Conservation (phyloP, 2,888 invertebrate species). For the Electrophaes corylata region DNA sequence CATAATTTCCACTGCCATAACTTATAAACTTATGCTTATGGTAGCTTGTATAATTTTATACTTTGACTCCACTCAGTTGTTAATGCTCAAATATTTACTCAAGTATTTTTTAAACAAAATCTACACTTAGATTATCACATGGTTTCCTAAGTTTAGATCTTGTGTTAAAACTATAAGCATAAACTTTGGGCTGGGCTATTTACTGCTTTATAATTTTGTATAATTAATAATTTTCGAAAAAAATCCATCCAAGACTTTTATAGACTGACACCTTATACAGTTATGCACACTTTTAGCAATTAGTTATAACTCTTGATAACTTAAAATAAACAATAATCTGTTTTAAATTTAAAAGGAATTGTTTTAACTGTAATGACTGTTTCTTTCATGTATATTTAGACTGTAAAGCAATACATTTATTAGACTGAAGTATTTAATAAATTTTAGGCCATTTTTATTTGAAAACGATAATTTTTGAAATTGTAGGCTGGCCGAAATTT, state of each 20-base stretch:
- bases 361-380: constrained; percentile 39
- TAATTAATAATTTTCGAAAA: constrained; percentile 53
- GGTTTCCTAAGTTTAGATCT: background rate
- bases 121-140: background rate
- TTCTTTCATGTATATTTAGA: constrained; percentile 75
- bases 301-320: constrained; percentile 60
- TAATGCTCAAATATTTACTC: background rate
- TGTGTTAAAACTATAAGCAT: background rate
- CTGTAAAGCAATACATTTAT: constrained; percentile 75
- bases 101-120: background rate
- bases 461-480: constrained; percentile 63
- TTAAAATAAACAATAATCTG: constrained; percentile 43
- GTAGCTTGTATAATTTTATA: constrained; percentile 34
- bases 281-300: constrained; percentile 78
- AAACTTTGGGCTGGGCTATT: constrained; percentile 31
- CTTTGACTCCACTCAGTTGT: background rate
- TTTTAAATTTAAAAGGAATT: constrained; percentile 49
- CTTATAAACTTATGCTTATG: constrained; percentile 2
- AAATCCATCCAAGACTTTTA: constrained; percentile 81
- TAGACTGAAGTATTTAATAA: constrained; percentile 80
- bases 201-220: constrained; percentile 38
- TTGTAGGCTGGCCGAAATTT: constrained; percentile 72
- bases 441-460: constrained; percentile 66
- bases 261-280: constrained; percentile 83
- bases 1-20: constrained; percentile 45